Evolutionary conservation across 2,797 vertebrate genomes (phyloP).

Genomic region (Pachyuromys duprasi): DNA sequence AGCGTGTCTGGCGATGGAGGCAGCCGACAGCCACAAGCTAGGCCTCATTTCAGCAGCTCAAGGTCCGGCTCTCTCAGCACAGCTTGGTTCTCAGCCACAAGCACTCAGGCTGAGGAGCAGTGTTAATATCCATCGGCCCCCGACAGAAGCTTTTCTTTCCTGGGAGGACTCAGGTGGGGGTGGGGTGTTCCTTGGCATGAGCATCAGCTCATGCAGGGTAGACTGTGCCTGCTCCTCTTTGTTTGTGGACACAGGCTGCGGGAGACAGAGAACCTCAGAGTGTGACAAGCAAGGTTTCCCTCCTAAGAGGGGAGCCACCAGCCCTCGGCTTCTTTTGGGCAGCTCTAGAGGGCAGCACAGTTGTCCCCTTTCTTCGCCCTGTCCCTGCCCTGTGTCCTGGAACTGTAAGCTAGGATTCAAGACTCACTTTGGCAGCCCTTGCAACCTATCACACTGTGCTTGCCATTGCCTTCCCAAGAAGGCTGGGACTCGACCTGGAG

Average conservation of each 20-base stretch:
- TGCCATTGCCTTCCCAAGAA: neutral
- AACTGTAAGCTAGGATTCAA: no score
- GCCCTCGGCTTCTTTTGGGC: neutral
- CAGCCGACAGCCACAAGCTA: neutral
- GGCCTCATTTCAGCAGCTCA: neutral
- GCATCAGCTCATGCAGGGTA: neutral
- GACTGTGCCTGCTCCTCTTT: neutral
- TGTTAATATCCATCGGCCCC: neutral
- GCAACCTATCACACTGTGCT: no score
- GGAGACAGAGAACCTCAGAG: neutral
- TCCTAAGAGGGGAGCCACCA: rapidly evolving
- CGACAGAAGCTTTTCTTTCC: conserved; percentile 30
- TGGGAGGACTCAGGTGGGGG: neutral
- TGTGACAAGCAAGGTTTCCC: neutral
- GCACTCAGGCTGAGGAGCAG: neutral
- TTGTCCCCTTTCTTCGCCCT: no score
- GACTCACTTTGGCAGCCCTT: neutral
- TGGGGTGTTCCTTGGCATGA: neutral
- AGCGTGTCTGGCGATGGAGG: neutral
- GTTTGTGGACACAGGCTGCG: neutral
- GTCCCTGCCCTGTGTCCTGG: neutral
- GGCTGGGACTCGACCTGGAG: rapidly evolving
- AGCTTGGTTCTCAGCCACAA: neutral
- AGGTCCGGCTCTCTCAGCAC: neutral
- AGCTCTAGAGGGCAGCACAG: neutral